Percentiles rank a stretch among this genome's conserved stretches.
These are phyloP conservation scores for Nymphicus hollandicus DNA, from an alignment of 2,113 vertebrate genomes.

Conservation along the genomic window DNA sequence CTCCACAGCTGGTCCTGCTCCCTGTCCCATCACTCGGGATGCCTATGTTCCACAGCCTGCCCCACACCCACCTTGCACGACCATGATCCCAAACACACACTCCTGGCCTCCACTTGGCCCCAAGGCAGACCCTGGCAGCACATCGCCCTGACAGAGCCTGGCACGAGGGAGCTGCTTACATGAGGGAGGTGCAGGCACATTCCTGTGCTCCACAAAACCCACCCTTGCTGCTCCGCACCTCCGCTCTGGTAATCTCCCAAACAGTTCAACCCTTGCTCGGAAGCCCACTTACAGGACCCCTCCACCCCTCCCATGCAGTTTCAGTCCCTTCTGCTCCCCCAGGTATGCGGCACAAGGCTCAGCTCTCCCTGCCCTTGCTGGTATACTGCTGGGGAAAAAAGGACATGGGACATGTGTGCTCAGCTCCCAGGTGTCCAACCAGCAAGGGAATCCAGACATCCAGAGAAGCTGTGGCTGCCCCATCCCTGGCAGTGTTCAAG, in stretches of 20 bases:
- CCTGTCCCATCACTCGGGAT: background rate
- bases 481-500: background rate
- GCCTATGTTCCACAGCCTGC: background rate
- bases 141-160: fast-evolving
- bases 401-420: fast-evolving
- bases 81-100: fast-evolving
- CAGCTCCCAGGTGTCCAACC: background rate
- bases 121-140: fast-evolving
- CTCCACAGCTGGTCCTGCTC: too few relatives aligned
- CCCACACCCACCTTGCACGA: fast-evolving
- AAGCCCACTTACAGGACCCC: background rate
- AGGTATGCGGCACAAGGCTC: fast-evolving
- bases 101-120: fast-evolving
- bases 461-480: background rate
- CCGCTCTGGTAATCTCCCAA: background rate
- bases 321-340: background rate
- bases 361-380: background rate
- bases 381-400: background rate
- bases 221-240: fast-evolving
- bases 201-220: background rate
- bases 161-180: background rate
- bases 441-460: background rate
- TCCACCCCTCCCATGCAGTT: background rate
- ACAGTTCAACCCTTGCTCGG: background rate
- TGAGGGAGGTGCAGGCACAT: fast-evolving